Evolutionary conservation across 2,888 invertebrate genomes (phyloP).

Genomic region (Alloplasta piceator): DNA sequence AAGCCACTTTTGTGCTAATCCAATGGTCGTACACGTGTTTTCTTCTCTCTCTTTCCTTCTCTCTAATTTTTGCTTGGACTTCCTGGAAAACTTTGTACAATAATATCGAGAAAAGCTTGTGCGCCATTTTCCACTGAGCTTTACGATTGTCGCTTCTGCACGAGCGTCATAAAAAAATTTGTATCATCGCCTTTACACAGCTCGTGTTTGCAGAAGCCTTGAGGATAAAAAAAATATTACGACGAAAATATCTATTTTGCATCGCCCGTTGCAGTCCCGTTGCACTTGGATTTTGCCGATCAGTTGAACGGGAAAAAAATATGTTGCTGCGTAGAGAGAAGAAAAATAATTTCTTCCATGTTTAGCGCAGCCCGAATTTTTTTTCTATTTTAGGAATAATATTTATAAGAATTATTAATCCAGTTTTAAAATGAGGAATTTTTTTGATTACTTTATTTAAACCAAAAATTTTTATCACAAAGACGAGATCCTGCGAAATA

Average conservation of each 20-base stretch:
- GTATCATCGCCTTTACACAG: slow-evolving; percentile 31
- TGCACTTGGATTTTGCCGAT: neutral
- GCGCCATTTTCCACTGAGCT: slow-evolving; percentile 24
- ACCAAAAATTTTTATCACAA: too few species aligned
- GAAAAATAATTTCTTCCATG: neutral
- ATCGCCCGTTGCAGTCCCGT: slow-evolving; percentile 1
- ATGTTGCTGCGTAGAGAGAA: neutral
- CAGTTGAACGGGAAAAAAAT: neutral
- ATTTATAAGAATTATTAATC: too few species aligned
- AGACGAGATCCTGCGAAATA: too few species aligned
- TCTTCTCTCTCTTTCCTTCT: neutral
- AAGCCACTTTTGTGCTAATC: slow-evolving; percentile 11
- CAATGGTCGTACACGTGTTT: slow-evolving; percentile 34
- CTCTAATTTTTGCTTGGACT: neutral
- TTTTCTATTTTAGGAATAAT: too few species aligned
- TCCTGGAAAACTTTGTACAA: slow-evolving; percentile 46
- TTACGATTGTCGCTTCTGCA: slow-evolving; percentile 17
- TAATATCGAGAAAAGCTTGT: slow-evolving; percentile 29
- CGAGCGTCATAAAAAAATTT: slow-evolving; percentile 39
- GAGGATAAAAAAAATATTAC: slow-evolving; percentile 26
- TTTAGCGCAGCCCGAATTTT: neutral
- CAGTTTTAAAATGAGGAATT: neutral
- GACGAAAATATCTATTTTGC: slow-evolving; percentile 38
- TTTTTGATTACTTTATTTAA: neutral
- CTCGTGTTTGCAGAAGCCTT: slow-evolving; percentile 24